Evolutionary conservation across 2,888 invertebrate genomes (phyloP), one percentile per base, ranked within the genome.

Genomic region (Cerastis leucographa): DNA sequence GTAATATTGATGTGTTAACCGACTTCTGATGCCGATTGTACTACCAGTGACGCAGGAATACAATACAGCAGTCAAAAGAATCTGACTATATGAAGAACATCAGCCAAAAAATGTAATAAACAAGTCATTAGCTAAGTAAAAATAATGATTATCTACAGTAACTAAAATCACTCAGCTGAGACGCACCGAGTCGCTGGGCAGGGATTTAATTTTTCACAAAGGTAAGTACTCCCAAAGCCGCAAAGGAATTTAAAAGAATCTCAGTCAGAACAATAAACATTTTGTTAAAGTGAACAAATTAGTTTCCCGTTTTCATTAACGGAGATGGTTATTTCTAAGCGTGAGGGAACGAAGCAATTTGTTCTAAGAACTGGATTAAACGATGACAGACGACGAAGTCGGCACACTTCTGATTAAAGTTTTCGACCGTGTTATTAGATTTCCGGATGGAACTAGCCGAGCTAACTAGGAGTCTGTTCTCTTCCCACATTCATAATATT

Each of bases 301-400:
- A 88, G 86, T 90, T 87, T 86, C 84, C 87, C 86, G 85, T 89
- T 88, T 87, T 88, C 82, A 87, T 88, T 87, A 87, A 80, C 73
- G 65, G 78, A 86, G 71, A 72, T 42, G 68, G 68, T 64, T 80
- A 75, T 85, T 84, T 87, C 85, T 86, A 85, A 89, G 76, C 69
- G 80, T 85, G 85, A 74, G 82, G 85, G 72, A 83, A 77, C 64
- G 74, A 85, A 86, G 86, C 86, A 88, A 88, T 91, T 89, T 85
- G 80, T 81, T 86, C 74, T 84, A 85, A 88, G 87, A 89, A 85
- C 82, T 73, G 83, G 84, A 90, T 90, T 87, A 89, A 87, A 81
- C 71, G 82, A 89, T 88, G 85, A 90, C 84, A 89, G 86, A 88
- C 84, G 80, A 81, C 82, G 71, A 75, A 77, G 76, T 76, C 66